A percentile compares a stretch with the other conserved stretches of the same genome.
phyloP scores from a whole-genome alignment of 2,888 invertebrate species.

The Allolobophora icterica region DNA sequence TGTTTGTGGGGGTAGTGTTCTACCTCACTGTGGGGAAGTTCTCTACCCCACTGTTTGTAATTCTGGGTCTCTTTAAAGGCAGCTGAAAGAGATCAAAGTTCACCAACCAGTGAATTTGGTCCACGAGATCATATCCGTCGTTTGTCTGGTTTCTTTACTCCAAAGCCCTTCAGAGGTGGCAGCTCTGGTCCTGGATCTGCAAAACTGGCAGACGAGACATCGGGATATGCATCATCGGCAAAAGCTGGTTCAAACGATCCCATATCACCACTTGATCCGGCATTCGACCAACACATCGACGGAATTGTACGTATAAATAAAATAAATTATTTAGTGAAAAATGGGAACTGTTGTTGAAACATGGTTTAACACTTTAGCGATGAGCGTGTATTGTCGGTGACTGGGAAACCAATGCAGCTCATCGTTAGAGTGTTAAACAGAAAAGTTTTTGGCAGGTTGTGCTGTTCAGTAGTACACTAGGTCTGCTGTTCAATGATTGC shows the following conservation, averaged over 20 bases:
- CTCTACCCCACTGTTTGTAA: neutral
- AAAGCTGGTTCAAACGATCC: neutral
- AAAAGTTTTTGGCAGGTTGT: too few relatives aligned
- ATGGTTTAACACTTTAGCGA: too few relatives aligned
- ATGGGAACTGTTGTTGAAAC: neutral
- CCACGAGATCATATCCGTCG: constrained; percentile 29
- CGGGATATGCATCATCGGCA: neutral
- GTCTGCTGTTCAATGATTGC: too few relatives aligned
- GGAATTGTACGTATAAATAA: neutral
- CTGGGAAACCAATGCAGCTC: too few relatives aligned
- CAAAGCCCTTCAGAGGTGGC: constrained; percentile 33
- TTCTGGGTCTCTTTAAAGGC: neutral
- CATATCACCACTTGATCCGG: neutral
- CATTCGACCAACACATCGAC: neutral
- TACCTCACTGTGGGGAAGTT: too few relatives aligned
- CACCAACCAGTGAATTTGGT: constrained; percentile 1
- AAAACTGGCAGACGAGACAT: neutral
- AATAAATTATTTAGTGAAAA: neutral
- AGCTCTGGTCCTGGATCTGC: neutral
- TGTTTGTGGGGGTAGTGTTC: too few relatives aligned
- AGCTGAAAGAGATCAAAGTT: neutral
- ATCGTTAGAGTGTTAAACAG: too few relatives aligned
- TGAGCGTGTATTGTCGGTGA: too few relatives aligned
- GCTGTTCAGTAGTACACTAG: too few relatives aligned
- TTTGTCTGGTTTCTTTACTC: constrained; percentile 33